Evolutionary conservation across 2,797 vertebrate genomes (phyloP).

Genomic region (Sebastes ruberrimus): DNA sequence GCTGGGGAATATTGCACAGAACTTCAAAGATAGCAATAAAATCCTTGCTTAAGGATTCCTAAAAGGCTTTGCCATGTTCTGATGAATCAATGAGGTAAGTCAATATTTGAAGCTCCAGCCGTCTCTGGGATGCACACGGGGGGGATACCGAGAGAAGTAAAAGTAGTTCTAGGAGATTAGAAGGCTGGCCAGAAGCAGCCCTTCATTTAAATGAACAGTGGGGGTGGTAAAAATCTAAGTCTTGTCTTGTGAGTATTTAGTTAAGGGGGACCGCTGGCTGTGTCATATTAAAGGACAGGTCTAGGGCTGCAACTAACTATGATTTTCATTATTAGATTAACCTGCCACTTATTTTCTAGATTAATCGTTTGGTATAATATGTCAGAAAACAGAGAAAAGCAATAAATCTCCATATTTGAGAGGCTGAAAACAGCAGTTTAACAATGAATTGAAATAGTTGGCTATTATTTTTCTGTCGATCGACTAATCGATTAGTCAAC

Average conservation of each 20-base stretch:
- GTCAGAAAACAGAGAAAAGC: no score
- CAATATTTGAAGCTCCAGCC: slow-evolving; percentile 62
- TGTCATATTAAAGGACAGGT: neutral
- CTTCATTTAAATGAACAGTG: slow-evolving; percentile 24
- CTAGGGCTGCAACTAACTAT: no score
- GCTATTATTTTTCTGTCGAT: no score
- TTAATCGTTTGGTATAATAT: no score
- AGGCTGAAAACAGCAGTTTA: no score
- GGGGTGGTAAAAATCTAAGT: neutral
- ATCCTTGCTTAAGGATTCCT: slow-evolving; percentile 64
- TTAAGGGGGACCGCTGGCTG: neutral
- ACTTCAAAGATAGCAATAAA: slow-evolving; percentile 62
- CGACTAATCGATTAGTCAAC: no score
- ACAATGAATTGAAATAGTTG: no score
- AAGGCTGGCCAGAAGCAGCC: slow-evolving; percentile 28
- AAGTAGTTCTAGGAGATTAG: slow-evolving; percentile 39
- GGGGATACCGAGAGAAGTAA: slow-evolving; percentile 18
- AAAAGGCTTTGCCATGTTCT: slow-evolving; percentile 57
- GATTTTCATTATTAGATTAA: no score
- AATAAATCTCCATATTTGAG: no score
- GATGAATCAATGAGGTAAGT: slow-evolving; percentile 67
- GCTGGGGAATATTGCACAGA: slow-evolving; percentile 31
- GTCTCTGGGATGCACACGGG: slow-evolving; percentile 18
- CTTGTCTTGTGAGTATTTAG: neutral
- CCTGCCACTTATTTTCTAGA: no score